Conservation (phyloP, 2,797 vertebrate species). For the Crossoptilon crossoptilon region DNA sequence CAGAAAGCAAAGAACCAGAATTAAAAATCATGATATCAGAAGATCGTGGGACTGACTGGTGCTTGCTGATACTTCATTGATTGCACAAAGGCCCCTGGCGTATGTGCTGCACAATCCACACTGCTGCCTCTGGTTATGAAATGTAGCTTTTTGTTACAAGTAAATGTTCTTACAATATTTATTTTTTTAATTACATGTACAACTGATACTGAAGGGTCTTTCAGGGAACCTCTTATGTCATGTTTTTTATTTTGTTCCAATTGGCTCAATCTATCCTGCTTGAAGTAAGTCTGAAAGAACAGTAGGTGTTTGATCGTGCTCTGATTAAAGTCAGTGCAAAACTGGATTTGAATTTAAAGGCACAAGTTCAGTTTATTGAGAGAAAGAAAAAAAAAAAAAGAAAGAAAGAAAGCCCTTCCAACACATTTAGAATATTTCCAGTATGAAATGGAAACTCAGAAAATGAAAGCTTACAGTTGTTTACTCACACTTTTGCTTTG, state of each 20-base stretch:
- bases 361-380: not conserved
- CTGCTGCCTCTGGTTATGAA: not conserved
- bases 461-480: too few species aligned
- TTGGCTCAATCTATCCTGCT: not conserved
- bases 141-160: not conserved
- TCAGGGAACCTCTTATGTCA: not conserved
- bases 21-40: not conserved
- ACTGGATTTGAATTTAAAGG: not conserved
- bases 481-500: too few species aligned
- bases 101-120: accelerated
- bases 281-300: slow-evolving; percentile 43
- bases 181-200: accelerated
- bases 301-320: slow-evolving; percentile 31
- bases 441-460: too few species aligned
- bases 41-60: not conserved
- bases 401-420: too few species aligned
- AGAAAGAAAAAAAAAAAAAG: not conserved
- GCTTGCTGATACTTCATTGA: not conserved
- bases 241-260: slow-evolving; percentile 15
- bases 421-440: too few species aligned
- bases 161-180: not conserved
- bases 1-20: not conserved
- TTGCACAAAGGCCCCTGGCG: not conserved
- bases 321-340: slow-evolving; percentile 33
- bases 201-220: not conserved